Evolutionary conservation across 1,140 invertebrate species (phyloP).

Genomic region (Teleogryllus occipitalis): DNA sequence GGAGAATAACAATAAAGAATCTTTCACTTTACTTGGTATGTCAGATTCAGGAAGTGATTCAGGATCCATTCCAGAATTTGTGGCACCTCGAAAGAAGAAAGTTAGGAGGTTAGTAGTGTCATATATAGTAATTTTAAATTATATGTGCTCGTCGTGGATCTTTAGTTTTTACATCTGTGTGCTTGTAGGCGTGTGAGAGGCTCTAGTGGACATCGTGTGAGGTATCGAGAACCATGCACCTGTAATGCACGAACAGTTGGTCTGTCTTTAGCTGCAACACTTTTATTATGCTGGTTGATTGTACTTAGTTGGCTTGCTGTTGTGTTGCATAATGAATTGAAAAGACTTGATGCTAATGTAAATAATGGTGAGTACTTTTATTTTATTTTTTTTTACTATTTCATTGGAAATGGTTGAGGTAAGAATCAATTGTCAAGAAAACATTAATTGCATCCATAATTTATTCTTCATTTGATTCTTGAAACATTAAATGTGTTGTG

Average conservation of each 20-base stretch:
- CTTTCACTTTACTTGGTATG: conserved; percentile 50
- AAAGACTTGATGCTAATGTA: conserved; percentile 38
- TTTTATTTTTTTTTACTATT: conserved; percentile 9
- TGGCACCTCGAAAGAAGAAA: conserved; percentile 47
- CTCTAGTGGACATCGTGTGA: neutral
- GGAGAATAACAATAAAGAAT: conserved; percentile 49
- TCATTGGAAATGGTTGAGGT: neutral
- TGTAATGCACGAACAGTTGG: conserved; percentile 32
- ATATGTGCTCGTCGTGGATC: neutral
- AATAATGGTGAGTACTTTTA: conserved; percentile 35
- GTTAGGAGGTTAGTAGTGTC: conserved; percentile 38
- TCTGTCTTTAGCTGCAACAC: conserved; percentile 34
- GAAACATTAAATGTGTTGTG: too few relatives aligned
- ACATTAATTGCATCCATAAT: too few relatives aligned
- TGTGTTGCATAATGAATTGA: conserved; percentile 41
- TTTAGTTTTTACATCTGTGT: neutral
- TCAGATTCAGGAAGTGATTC: conserved; percentile 49
- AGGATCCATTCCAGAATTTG: conserved; percentile 43
- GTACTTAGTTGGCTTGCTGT: conserved; percentile 40
- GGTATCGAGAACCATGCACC: conserved; percentile 20
- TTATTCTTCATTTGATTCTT: too few relatives aligned
- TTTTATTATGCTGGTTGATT: conserved; percentile 39
- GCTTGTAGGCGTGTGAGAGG: conserved; percentile 19
- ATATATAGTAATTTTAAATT: neutral
- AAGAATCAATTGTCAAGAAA: too few relatives aligned